Percentiles rank a stretch among this genome's conserved stretches.
phyloP scores from a whole-genome alignment of 2,113 vertebrate genomes.

The Machaerirhynchus nigripectus region DNA sequence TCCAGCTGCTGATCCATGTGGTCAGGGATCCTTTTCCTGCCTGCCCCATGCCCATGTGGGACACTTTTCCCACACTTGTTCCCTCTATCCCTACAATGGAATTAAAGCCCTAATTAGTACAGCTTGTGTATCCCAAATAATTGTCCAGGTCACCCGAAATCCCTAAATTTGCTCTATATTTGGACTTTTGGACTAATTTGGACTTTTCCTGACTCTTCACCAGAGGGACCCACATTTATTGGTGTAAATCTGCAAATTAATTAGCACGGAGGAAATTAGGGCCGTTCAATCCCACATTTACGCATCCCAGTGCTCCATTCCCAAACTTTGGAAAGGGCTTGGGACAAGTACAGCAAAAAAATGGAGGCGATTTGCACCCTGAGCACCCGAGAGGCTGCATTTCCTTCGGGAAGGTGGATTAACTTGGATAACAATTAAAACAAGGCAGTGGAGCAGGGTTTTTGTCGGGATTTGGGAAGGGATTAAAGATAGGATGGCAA shows the following conservation, averaged over 20 bases:
- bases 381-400: not conserved
- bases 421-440: not conserved
- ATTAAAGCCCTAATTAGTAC: not conserved
- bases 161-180: not conserved
- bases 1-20: not conserved
- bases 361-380: fast-evolving
- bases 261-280: not conserved
- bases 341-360: not conserved
- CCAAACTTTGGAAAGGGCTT: not conserved
- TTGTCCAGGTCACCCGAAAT: not conserved
- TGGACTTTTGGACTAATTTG: not conserved
- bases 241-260: not conserved
- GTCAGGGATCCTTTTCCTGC: not conserved
- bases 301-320: not conserved
- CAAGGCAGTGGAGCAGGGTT: no score
- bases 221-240: not conserved
- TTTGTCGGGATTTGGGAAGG: not conserved
- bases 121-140: not conserved
- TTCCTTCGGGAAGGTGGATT: not conserved
- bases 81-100: not conserved
- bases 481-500: not conserved
- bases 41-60: not conserved
- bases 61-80: not conserved
- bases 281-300: not conserved
- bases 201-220: not conserved